phyloP scores from a whole-genome alignment of 2,113 vertebrate genomes.

The Chaetodon auriga region DNA sequence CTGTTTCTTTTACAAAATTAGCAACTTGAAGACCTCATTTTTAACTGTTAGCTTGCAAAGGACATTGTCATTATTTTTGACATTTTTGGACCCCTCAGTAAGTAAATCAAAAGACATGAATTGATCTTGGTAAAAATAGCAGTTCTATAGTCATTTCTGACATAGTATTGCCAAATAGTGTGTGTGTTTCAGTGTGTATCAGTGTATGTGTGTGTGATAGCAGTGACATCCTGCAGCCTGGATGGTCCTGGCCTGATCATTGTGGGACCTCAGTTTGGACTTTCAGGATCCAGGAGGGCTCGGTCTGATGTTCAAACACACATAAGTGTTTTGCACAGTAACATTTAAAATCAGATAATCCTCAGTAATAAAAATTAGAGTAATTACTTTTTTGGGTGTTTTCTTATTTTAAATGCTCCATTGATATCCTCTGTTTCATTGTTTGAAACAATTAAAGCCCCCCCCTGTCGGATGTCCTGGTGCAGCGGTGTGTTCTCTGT shows the following conservation, averaged over 20 bases:
- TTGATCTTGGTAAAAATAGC: background rate
- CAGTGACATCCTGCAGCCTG: background rate
- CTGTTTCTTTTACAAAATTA: background rate
- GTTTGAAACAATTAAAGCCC: conserved; percentile 1
- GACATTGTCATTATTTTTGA: background rate
- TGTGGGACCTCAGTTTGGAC: background rate
- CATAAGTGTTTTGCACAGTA: background rate
- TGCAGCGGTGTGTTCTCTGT: background rate
- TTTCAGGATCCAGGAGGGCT: background rate
- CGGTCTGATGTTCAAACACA: background rate
- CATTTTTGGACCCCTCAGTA: too few relatives aligned
- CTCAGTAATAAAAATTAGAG: background rate
- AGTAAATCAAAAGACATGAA: background rate
- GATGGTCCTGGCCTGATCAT: background rate
- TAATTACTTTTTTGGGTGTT: background rate
- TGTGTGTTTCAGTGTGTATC: background rate
- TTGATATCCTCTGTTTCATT: background rate
- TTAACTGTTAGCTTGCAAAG: background rate
- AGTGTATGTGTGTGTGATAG: background rate
- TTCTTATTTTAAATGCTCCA: background rate
- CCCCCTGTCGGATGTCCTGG: background rate
- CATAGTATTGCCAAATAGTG: too few relatives aligned
- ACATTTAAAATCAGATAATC: background rate
- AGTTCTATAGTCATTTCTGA: too few relatives aligned
- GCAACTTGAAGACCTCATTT: background rate